A percentile compares a stretch with the other conserved stretches of the same genome.
Conservation (phyloP, 2,888 invertebrate species). For the Boloria selene region DNA sequence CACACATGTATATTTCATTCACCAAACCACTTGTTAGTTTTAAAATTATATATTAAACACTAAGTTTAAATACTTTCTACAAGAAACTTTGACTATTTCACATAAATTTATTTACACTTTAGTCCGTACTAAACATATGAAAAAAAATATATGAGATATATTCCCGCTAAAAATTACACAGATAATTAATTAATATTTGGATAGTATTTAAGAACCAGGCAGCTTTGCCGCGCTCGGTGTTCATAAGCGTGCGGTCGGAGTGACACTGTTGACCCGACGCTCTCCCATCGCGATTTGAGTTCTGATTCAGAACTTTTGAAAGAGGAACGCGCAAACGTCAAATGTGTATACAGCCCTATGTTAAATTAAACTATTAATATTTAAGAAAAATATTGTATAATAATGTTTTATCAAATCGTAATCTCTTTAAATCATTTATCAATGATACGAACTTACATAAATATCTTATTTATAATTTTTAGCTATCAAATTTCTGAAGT, state of each 20-base stretch:
- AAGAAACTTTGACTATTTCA: neutral
- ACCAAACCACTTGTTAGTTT: neutral
- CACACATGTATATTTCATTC: neutral
- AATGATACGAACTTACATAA: no score
- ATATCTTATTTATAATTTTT: no score
- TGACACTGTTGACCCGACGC: conserved; percentile 41
- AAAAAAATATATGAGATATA: neutral
- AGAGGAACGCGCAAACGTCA: conserved; percentile 35
- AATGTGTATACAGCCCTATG: conserved; percentile 15
- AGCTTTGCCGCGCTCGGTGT: conserved; percentile 31
- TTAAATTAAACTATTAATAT: neutral
- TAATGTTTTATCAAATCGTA: neutral
- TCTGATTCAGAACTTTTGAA: conserved; percentile 6
- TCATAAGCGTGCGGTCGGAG: conserved; percentile 31
- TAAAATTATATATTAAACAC: neutral
- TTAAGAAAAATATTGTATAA: neutral
- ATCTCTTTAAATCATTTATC: no score
- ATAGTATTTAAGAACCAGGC: conserved; percentile 8
- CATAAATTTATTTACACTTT: neutral
- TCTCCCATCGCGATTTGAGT: conserved; percentile 41
- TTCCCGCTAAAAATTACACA: conserved; percentile 14
- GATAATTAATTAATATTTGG: conserved; percentile 18
- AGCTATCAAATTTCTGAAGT: no score
- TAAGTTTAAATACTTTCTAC: neutral
- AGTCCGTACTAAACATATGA: neutral